Percentiles rank a stretch among this genome's conserved stretches.
These are phyloP conservation scores for Cherax quadricarinatus DNA, from an alignment of 1,140 invertebrate genomes.

Conservation along the genomic window DNA sequence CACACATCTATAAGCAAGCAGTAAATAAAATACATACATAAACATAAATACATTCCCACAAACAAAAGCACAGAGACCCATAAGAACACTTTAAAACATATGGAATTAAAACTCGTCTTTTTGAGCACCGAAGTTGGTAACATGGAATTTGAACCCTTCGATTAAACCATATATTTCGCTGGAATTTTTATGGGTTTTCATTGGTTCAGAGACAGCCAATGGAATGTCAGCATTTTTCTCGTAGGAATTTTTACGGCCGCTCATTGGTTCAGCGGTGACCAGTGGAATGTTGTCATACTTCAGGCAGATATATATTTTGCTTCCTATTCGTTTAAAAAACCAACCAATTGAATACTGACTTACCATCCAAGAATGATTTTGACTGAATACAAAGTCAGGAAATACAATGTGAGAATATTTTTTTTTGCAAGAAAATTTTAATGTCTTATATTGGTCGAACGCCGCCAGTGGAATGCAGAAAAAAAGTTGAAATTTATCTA, in stretches of 20 bases:
- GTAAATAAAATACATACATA: too few species aligned
- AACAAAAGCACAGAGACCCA: not conserved
- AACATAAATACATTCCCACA: too few species aligned
- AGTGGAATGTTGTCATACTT: not conserved
- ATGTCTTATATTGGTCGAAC: not conserved
- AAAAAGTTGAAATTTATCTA: not conserved
- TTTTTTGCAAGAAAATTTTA: not conserved
- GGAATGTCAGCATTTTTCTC: not conserved
- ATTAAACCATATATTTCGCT: not conserved
- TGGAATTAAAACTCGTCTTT: not conserved
- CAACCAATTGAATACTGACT: not conserved
- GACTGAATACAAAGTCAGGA: too few species aligned
- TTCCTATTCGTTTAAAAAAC: too few species aligned
- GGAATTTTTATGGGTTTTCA: not conserved
- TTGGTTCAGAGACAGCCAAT: not conserved
- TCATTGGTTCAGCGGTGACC: not conserved
- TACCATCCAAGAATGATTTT: too few species aligned
- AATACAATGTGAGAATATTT: too few species aligned
- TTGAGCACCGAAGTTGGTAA: too few species aligned
- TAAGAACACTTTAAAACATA: not conserved
- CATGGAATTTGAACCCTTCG: not conserved
- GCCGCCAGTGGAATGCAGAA: not conserved
- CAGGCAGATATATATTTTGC: too few species aligned
- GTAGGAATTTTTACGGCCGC: not conserved
- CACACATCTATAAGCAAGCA: too few species aligned